Evolutionary conservation across 1,140 invertebrate species (phyloP).

Genomic region (Oryctes rhinoceros): DNA sequence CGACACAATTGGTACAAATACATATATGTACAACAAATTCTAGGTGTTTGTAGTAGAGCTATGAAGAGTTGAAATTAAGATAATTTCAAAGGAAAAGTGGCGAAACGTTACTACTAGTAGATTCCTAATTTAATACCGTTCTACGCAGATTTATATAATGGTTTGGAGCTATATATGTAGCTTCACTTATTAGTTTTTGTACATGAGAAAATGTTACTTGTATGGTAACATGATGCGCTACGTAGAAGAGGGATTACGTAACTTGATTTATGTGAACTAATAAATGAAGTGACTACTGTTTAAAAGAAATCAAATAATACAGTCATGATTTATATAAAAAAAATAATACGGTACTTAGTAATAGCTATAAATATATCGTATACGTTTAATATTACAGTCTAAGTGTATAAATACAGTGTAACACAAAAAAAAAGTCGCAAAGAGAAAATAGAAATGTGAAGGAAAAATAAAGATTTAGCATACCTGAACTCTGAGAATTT

Average conservation of each 20-base stretch:
- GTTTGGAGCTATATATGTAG: background rate
- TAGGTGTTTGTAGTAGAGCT: conserved; percentile 29
- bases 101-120: conserved; percentile 38
- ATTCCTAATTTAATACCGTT: conserved; percentile 11
- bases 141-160: background rate
- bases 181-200: background rate
- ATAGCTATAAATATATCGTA: conserved; percentile 29
- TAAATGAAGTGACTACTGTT: background rate
- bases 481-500: conserved; percentile 61
- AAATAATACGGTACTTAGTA: background rate
- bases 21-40: conserved; percentile 33
- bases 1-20: conserved; percentile 12
- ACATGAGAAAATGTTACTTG: too few relatives aligned
- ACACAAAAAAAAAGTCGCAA: conserved; percentile 31
- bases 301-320: background rate
- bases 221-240: too few relatives aligned
- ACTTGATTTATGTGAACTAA: background rate
- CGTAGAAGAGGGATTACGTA: too few relatives aligned
- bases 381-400: conserved; percentile 3
- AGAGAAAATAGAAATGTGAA: conserved; percentile 35
- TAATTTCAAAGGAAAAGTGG: conserved; percentile 8
- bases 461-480: conserved; percentile 46
- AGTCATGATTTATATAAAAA: background rate
- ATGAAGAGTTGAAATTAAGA: conserved; percentile 29
- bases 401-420: conserved; percentile 27